Conservation (phyloP, 2,113 vertebrate genomes). For the Aspidoscelis tigris region DNA sequence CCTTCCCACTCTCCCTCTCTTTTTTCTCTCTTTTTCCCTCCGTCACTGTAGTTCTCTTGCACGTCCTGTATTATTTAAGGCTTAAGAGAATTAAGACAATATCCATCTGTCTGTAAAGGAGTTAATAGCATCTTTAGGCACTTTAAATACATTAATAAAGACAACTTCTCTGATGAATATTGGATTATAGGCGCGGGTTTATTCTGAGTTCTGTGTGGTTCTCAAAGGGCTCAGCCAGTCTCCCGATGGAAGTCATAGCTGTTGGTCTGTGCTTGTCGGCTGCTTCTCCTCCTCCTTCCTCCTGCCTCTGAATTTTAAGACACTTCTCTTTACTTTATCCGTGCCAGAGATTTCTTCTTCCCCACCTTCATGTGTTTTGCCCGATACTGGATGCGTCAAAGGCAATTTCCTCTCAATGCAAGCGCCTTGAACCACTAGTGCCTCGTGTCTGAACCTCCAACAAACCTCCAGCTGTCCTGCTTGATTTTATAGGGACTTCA, state of each 20-base stretch:
- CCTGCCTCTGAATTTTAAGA: neutral
- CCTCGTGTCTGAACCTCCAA: too few species aligned
- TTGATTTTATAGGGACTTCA: too few species aligned
- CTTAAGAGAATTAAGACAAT: constrained; percentile 42
- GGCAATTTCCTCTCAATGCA: constrained; percentile 15
- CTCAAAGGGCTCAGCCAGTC: constrained; percentile 29
- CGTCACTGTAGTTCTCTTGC: neutral
- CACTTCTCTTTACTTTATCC: neutral
- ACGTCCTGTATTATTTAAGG: constrained; percentile 11
- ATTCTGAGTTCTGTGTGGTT: constrained; percentile 29
- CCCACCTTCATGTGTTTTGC: constrained; percentile 7
- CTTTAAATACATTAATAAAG: constrained; percentile 43
- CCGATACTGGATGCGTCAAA: constrained; percentile 17
- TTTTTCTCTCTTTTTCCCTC: neutral
- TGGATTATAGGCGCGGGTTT: constrained; percentile 49
- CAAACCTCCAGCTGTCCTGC: too few species aligned
- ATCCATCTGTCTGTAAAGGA: constrained; percentile 48
- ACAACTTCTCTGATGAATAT: constrained; percentile 49
- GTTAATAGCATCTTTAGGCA: constrained; percentile 44
- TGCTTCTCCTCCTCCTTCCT: neutral
- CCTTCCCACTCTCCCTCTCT: too few species aligned
- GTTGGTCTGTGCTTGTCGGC: constrained; percentile 3
- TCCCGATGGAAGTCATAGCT: constrained; percentile 18
- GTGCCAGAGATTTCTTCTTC: constrained; percentile 1
- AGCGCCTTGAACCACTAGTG: neutral